These are phyloP conservation scores for Drosophila arizonae DNA, from an alignment of 1,140 invertebrate genomes.

Conservation along the genomic window DNA sequence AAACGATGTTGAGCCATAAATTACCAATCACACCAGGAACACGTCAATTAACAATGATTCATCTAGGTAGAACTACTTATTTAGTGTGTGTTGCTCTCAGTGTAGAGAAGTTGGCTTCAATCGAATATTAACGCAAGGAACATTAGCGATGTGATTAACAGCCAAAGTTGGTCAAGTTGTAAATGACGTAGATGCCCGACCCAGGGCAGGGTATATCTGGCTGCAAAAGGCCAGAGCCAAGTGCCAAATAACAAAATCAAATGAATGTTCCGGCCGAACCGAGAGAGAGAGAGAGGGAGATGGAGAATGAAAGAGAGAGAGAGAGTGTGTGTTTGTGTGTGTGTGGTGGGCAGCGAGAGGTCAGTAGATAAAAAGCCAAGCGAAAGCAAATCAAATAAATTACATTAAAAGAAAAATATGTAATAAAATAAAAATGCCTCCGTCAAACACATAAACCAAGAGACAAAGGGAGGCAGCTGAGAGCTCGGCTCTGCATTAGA, in stretches of 20 bases:
- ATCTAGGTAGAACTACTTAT: too few species aligned
- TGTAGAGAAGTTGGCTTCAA: not conserved
- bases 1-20: too few species aligned
- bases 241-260: conserved; percentile 67
- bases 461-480: not conserved
- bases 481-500: conserved; percentile 11
- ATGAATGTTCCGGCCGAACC: conserved; percentile 46
- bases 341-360: too few species aligned
- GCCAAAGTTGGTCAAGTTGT: conserved; percentile 15
- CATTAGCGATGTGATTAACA: conserved; percentile 21
- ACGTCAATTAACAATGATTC: too few species aligned
- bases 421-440: conserved; percentile 67
- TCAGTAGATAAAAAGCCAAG: conserved; percentile 37
- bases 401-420: conserved; percentile 69
- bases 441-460: conserved; percentile 18
- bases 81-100: too few species aligned
- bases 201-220: conserved; percentile 14
- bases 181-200: conserved; percentile 4
- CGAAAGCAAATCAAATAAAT: conserved; percentile 68
- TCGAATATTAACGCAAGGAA: not conserved
- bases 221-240: conserved; percentile 39
- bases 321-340: not conserved
- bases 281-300: not conserved
- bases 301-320: conserved; percentile 6
- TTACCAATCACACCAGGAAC: too few species aligned